These are phyloP conservation scores for Trachymyrmex septentrionalis DNA, from an alignment of 1,140 invertebrate genomes.

Conservation along the genomic window DNA sequence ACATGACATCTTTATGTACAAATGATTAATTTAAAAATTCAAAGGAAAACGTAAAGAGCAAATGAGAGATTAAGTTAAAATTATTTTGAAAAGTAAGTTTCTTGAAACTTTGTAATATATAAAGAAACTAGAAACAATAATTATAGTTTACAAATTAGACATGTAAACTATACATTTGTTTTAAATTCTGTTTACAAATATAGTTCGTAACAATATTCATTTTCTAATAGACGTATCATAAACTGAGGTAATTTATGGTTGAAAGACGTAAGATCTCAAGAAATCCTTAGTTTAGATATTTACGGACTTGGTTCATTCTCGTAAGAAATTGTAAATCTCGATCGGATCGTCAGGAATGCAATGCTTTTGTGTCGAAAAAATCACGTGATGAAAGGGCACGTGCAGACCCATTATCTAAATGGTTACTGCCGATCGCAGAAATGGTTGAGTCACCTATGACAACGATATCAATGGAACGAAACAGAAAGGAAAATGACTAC, in stretches of 20 bases:
- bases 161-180: neutral
- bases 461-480: neutral
- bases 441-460: neutral
- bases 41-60: too few relatives aligned
- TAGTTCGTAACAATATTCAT: neutral
- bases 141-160: neutral
- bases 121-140: neutral
- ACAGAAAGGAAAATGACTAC: conserved; percentile 8
- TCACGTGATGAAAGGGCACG: neutral
- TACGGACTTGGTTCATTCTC: neutral
- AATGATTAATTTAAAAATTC: neutral
- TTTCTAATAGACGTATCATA: neutral
- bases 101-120: neutral
- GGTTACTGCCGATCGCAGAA: neutral
- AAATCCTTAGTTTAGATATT: neutral
- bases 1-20: neutral
- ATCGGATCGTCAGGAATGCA: neutral
- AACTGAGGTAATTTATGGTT: neutral
- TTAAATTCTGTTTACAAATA: neutral
- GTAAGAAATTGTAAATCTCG: neutral
- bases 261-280: neutral
- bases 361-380: neutral
- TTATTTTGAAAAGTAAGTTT: conserved; percentile 19
- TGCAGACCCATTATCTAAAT: conserved; percentile 33
- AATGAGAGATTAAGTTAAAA: neutral